phyloP scores from a whole-genome alignment of 2,113 vertebrate genomes.

The Myrmophylax atrothorax region DNA sequence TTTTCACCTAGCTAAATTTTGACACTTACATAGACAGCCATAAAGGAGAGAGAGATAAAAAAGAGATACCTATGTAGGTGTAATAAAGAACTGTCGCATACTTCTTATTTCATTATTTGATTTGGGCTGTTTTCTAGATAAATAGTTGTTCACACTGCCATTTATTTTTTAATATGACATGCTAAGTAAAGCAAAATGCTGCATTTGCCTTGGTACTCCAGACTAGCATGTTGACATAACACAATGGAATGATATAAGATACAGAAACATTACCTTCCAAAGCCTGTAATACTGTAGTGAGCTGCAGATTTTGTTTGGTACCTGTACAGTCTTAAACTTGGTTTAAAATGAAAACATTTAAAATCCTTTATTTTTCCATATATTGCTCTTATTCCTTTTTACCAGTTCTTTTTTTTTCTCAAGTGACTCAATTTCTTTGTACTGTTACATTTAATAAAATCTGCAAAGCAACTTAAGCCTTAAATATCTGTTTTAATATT shows the following conservation, averaged over 20 bases:
- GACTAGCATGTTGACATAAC: not conserved
- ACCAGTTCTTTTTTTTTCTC: no score
- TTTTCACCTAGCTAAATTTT: not conserved
- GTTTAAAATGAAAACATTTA: not conserved
- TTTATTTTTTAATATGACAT: not conserved
- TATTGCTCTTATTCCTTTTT: not conserved
- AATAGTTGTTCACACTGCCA: not conserved
- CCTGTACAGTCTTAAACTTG: not conserved
- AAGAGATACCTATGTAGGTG: not conserved
- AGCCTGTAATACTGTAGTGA: not conserved
- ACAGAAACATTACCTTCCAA: not conserved
- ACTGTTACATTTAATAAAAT: not conserved
- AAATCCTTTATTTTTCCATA: not conserved
- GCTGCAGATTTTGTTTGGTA: not conserved
- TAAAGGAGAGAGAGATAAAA: not conserved
- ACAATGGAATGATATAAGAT: not conserved
- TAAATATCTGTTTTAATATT: not conserved
- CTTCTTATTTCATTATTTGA: not conserved
- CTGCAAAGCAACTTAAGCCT: not conserved
- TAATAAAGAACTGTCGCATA: not conserved
- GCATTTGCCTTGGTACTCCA: not conserved
- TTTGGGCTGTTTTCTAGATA: not conserved
- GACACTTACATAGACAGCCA: fast-evolving
- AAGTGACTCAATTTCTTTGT: not conserved
- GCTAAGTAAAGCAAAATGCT: not conserved